Evolutionary conservation across 2,113 vertebrate genomes (phyloP).

Genomic region (Capreolus pygargus): DNA sequence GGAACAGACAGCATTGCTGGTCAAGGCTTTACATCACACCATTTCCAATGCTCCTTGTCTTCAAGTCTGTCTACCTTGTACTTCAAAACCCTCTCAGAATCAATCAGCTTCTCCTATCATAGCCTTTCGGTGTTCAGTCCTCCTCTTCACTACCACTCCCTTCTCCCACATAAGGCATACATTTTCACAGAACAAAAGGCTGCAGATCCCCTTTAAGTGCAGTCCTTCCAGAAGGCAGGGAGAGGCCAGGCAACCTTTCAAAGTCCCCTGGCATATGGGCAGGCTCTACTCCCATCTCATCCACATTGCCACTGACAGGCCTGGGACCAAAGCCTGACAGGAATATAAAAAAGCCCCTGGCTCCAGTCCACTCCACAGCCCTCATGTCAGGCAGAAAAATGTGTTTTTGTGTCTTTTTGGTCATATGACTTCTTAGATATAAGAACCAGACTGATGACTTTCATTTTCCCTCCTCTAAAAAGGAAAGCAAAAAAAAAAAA

Average conservation of each 20-base stretch:
- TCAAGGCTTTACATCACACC: not conserved
- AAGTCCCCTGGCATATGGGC: constrained; percentile 39
- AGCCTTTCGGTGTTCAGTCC: not conserved
- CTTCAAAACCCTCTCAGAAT: not conserved
- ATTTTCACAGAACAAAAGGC: not conserved
- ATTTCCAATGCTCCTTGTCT: not conserved
- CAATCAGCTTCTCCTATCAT: not conserved
- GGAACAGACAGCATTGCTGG: not conserved
- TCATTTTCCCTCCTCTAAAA: not conserved
- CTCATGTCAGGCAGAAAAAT: constrained; percentile 28
- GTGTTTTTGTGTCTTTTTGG: not conserved
- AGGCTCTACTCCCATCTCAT: constrained; percentile 37
- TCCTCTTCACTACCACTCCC: too few species aligned
- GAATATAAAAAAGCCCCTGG: constrained; percentile 31
- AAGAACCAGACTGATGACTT: not conserved
- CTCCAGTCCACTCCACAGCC: not conserved
- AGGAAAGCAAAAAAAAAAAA: not conserved
- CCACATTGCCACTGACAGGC: not conserved
- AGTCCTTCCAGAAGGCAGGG: constrained; percentile 14
- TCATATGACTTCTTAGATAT: constrained; percentile 14
- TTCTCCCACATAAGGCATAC: not conserved
- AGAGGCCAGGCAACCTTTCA: not conserved
- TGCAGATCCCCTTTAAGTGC: not conserved
- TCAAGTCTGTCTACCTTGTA: not conserved
- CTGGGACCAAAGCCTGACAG: constrained; percentile 17